Conservation (phyloP, 2,113 vertebrate genomes). For the Cyrtonyx montezumae region DNA sequence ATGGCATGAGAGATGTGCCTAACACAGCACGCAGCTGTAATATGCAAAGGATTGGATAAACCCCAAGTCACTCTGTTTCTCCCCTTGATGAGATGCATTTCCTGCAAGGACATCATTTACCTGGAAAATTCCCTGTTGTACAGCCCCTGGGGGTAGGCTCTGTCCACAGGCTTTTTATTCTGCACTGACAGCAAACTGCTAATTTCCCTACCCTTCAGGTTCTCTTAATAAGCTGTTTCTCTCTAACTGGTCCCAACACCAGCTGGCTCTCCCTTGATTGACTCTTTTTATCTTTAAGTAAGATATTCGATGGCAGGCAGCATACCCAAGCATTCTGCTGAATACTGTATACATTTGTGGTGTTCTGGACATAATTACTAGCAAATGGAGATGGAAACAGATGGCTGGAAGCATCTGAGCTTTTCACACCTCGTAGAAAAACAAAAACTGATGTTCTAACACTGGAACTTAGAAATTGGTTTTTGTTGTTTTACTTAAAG, state of each 20-base stretch:
- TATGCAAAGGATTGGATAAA: background rate
- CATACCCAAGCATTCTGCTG: background rate
- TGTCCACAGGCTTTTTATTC: background rate
- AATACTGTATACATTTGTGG: constrained; percentile 21
- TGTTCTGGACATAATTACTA: constrained; percentile 48
- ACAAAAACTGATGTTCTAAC: constrained; percentile 34
- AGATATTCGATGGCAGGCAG: constrained; percentile 22
- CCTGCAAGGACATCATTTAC: background rate
- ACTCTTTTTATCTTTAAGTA: background rate
- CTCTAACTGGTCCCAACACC: background rate
- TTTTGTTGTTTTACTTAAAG: background rate
- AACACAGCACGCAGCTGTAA: background rate
- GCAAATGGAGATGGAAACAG: constrained; percentile 50
- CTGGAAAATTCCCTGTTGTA: background rate
- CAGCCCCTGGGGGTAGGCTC: background rate
- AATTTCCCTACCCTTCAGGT: background rate
- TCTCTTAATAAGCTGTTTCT: background rate
- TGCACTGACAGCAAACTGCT: background rate
- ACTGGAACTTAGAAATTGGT: background rate
- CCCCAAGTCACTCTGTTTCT: background rate
- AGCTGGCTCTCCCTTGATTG: background rate
- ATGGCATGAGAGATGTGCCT: accelerated
- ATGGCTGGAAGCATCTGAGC: constrained; percentile 65
- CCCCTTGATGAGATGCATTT: background rate
- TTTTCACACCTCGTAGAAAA: constrained; percentile 62